Percentiles rank a stretch among this genome's conserved stretches.
These are phyloP conservation scores for Myiagra hebetior DNA, from an alignment of 2,113 vertebrate genomes.

Conservation along the genomic window DNA sequence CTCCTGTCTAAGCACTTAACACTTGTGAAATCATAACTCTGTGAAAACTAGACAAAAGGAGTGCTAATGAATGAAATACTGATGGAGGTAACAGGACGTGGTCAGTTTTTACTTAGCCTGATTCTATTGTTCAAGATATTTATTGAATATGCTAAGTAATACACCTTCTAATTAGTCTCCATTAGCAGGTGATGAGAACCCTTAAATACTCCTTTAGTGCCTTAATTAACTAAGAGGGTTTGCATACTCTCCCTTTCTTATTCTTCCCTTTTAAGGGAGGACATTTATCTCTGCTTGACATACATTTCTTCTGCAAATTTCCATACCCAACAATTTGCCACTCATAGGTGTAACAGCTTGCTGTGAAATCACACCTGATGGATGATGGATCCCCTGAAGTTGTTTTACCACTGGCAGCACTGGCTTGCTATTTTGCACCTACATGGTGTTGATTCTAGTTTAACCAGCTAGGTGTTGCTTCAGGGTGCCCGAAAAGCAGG, in stretches of 20 bases:
- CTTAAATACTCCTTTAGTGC: constrained; percentile 9
- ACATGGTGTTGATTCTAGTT: neutral
- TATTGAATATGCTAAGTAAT: neutral
- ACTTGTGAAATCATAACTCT: neutral
- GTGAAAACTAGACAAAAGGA: neutral
- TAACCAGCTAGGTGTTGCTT: neutral
- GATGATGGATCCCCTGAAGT: neutral
- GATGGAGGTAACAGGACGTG: neutral
- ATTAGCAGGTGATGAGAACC: neutral
- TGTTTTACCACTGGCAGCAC: neutral
- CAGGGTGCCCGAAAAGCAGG: neutral
- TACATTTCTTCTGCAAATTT: constrained; percentile 27
- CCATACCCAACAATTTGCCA: neutral
- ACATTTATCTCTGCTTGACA: constrained; percentile 45
- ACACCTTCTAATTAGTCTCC: neutral
- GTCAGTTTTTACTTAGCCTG: neutral
- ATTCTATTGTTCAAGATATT: neutral
- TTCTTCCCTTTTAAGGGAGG: neutral
- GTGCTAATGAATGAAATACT: neutral
- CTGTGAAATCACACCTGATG: neutral
- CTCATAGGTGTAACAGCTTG: neutral
- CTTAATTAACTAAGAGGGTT: neutral
- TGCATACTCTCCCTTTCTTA: neutral
- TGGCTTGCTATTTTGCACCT: neutral
- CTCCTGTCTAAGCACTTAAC: neutral